These are phyloP conservation scores for Bucco capensis DNA, from an alignment of 2,113 vertebrate genomes.

Conservation along the genomic window DNA sequence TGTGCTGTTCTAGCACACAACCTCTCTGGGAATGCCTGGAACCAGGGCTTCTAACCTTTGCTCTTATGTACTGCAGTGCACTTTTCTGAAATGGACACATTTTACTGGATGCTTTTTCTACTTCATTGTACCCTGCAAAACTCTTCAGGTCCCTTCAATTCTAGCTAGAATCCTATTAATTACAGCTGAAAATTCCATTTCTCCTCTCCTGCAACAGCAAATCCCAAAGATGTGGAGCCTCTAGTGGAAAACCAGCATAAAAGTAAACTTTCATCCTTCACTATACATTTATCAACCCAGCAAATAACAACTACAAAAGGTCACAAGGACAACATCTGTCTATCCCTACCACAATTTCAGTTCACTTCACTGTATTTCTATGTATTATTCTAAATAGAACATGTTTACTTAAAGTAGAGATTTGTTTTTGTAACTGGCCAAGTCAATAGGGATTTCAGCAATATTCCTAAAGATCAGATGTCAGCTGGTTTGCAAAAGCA, in stretches of 20 bases:
- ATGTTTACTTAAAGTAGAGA: neutral
- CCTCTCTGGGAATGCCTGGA: neutral
- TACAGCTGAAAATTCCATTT: neutral
- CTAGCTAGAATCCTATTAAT: neutral
- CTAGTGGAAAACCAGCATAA: neutral
- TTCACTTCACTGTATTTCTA: neutral
- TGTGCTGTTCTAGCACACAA: rapidly evolving
- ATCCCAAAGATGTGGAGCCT: neutral
- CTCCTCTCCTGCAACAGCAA: neutral
- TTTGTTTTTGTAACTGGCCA: neutral
- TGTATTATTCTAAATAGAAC: neutral
- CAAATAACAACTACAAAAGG: neutral
- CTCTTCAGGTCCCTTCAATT: neutral
- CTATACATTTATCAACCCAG: neutral
- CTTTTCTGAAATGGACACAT: neutral
- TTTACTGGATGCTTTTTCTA: neutral
- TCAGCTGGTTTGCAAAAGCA: slow-evolving; percentile 27
- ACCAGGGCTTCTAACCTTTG: neutral
- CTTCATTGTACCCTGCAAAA: neutral
- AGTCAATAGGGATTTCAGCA: neutral
- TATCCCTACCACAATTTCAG: neutral
- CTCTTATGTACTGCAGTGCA: neutral
- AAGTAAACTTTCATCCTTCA: neutral
- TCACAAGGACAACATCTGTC: neutral
- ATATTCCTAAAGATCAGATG: slow-evolving; percentile 26